Conservation (phyloP, 2,888 invertebrate genomes). For the Caenorhabditis sulstoni region DNA sequence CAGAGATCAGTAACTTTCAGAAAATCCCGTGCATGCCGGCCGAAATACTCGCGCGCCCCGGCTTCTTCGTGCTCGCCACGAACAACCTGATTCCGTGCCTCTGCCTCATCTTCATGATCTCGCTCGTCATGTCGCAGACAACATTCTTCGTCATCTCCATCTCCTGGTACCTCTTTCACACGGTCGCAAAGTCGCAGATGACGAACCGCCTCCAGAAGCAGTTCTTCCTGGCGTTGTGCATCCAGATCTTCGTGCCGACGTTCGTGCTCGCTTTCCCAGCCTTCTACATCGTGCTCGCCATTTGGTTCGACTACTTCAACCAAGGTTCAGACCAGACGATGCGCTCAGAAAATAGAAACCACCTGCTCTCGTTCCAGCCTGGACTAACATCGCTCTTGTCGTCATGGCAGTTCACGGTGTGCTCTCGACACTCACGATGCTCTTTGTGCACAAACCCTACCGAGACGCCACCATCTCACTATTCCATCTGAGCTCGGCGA, state of each 20-base stretch:
- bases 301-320: constrained; percentile 38
- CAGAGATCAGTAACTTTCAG: constrained; percentile 14
- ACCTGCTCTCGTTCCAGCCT: too few relatives aligned
- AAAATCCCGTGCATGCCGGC: constrained; percentile 28
- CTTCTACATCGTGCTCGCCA: constrained; percentile 24
- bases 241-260: constrained; percentile 33
- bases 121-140: constrained; percentile 10
- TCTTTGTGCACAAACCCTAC: constrained; percentile 39
- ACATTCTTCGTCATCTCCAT: constrained; percentile 15
- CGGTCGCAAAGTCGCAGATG: constrained; percentile 31
- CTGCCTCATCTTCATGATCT: constrained; percentile 27
- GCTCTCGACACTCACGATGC: constrained; percentile 34
- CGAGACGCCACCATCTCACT: constrained; percentile 25
- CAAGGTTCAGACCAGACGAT: constrained; percentile 22
- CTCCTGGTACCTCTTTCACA: constrained; percentile 18
- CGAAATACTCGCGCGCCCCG: constrained; percentile 29
- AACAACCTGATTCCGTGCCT: constrained; percentile 28
- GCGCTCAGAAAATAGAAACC: too few relatives aligned
- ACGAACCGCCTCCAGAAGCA: constrained; percentile 43
- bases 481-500: constrained; percentile 1
- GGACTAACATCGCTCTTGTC: constrained; percentile 22
- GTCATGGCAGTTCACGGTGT: constrained; percentile 37
- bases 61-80: constrained; percentile 32
- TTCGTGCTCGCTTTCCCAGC: constrained; percentile 19
- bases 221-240: constrained; percentile 42